Conservation (phyloP, 2,797 vertebrate genomes). For the Choloepus didactylus region DNA sequence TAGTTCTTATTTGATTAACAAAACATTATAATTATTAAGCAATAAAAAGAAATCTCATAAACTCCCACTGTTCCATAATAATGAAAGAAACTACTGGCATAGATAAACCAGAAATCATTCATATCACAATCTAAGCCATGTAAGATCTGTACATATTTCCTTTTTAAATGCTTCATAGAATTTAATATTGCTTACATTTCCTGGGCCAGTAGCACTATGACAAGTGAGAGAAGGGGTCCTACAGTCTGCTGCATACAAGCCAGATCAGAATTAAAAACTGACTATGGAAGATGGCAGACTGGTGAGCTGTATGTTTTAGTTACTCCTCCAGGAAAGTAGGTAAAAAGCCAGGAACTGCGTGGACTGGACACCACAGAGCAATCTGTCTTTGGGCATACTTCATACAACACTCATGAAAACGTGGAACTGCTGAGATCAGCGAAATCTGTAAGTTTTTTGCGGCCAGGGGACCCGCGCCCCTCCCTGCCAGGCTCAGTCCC, state of each 20-base stretch:
- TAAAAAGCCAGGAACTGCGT: too few relatives aligned
- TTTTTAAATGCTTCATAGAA: not conserved
- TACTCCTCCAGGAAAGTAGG: too few relatives aligned
- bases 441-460: too few relatives aligned
- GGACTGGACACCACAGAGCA: too few relatives aligned
- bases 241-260: not conserved
- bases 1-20: not conserved
- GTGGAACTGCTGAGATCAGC: too few relatives aligned
- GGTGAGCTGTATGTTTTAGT: too few relatives aligned
- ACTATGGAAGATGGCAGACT: too few relatives aligned
- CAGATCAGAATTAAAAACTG: constrained; percentile 1
- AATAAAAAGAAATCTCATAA: constrained; percentile 40
- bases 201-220: not conserved
- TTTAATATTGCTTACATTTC: not conserved
- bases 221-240: not conserved
- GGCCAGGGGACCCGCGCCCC: too few relatives aligned
- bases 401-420: too few relatives aligned
- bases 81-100: not conserved
- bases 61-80: constrained; percentile 15
- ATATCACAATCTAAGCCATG: not conserved
- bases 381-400: too few relatives aligned
- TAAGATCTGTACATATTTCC: constrained; percentile 22
- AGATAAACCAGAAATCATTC: constrained; percentile 34
- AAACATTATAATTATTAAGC: constrained; percentile 1
- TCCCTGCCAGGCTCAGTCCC: too few relatives aligned